Base-by-base conservation (phyloP, 2,113 vertebrate genomes). In the Plestiodon gilberti region DNA sequence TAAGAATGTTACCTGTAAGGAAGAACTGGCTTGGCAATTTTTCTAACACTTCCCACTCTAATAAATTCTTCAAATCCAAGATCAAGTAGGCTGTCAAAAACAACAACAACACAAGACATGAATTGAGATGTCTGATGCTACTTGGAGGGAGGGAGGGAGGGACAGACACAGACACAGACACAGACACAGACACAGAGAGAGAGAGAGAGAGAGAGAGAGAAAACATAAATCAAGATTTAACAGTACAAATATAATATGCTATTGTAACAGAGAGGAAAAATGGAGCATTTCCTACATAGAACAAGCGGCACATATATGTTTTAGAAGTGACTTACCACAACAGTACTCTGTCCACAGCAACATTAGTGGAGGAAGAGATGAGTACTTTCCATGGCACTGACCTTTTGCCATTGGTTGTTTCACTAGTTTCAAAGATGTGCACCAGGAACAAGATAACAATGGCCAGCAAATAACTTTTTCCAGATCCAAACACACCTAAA, bases 391-490 rank as follows among this genome's bases (percentile, higher is more conserved):
- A 97, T 0, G 95, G 95, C 84, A 90, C 87, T 82, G 81, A 55
- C 33, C 83, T 91, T 10, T 84, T 92, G 65, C 55, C 89, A 10
- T 89, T 86, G 0, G 23, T 64, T 48, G 87, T 69, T 77, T 96
- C 93, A 20, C 90, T 94, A 80, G 88, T 93, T 94, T 97, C 95
- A 90, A 97, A 97, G 22, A 98, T 96, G 65, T 94, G 95, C 18
- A 96, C 92, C 1, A 98, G 92, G 94, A 97, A 97, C 87, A 97
- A 89, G 90, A 97, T 85, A 81, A 97, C 96, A 81, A 97, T 90
- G 30, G 97, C 95, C 75, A 98, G 91, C 93, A 98, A 92, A 8
- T 96, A 98, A 92, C 97, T 98, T 94, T 98, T 98, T 30, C 97
- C 97, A 91, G 97, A 96, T 91, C 97, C 97, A 90, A 97, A 98